These are phyloP conservation scores for Gortyna flavago DNA, from an alignment of 2,888 invertebrate genomes.

Conservation along the genomic window DNA sequence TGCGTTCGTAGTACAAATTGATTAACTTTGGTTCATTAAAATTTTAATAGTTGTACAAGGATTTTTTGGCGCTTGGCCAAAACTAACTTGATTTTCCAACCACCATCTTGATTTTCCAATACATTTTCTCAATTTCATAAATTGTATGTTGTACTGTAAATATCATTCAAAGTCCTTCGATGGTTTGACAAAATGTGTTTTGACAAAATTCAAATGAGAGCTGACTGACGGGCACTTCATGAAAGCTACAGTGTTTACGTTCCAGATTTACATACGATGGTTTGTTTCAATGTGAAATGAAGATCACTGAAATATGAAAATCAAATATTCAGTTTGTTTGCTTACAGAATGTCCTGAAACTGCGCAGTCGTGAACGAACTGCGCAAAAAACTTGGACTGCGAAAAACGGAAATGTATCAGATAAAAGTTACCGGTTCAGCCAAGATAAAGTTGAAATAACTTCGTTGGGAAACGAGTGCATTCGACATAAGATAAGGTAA, in stretches of 20 bases:
- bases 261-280: constrained; percentile 1
- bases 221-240: background rate
- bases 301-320: constrained; percentile 34
- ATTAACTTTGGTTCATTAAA: constrained; percentile 10
- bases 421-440: background rate
- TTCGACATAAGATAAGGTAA: background rate
- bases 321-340: background rate
- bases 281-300: constrained; percentile 4
- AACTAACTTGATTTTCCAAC: too few relatives aligned
- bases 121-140: background rate
- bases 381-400: background rate
- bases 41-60: background rate
- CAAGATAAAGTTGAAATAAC: background rate
- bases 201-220: background rate
- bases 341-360: constrained; percentile 6
- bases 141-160: too few relatives aligned
- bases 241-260: background rate
- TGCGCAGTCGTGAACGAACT: background rate
- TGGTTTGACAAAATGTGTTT: background rate
- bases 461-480: background rate
- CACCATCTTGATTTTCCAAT: background rate
- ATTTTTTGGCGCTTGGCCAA: background rate
- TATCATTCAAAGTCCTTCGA: background rate
- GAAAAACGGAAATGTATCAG: background rate
- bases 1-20: constrained; percentile 40